Percentiles rank a stretch among this genome's conserved stretches.
Conservation (phyloP, 2,113 vertebrate genomes). For the Platichthys stellatus region DNA sequence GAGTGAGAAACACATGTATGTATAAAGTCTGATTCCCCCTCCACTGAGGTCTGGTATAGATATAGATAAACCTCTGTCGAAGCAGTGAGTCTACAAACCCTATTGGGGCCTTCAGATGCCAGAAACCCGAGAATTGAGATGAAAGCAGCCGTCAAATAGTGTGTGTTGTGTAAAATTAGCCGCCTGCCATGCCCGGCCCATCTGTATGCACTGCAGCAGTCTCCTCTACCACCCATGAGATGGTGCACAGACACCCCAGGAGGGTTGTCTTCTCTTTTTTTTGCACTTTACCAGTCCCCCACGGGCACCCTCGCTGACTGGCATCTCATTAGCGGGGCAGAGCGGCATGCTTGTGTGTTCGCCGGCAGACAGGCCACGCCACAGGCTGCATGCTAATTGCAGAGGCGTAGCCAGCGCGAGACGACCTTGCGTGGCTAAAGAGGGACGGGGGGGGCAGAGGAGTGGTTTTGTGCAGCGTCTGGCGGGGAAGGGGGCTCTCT, state of each 20-base stretch:
- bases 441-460: constrained; percentile 48
- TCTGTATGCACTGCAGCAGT: constrained; percentile 44
- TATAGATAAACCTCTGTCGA: neutral
- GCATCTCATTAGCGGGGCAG: constrained; percentile 77
- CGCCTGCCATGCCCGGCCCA: constrained; percentile 1
- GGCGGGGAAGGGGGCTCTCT: constrained; percentile 54
- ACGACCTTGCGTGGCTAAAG: constrained; percentile 70
- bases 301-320: constrained; percentile 64
- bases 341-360: constrained; percentile 42
- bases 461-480: constrained; percentile 64
- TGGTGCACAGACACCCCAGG: constrained; percentile 41
- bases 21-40: neutral
- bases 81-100: constrained; percentile 1
- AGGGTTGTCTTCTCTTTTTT: constrained; percentile 30
- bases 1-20: neutral
- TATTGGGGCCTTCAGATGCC: too few relatives aligned
- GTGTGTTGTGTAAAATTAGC: constrained; percentile 54
- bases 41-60: constrained; percentile 3
- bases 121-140: constrained; percentile 19
- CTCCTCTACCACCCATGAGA: constrained; percentile 58
- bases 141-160: constrained; percentile 28
- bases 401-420: constrained; percentile 68
- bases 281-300: constrained; percentile 55
- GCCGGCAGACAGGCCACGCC: constrained; percentile 74
- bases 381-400: constrained; percentile 80